phyloP scores from a whole-genome alignment of 2,797 vertebrate species.

The Pipistrellus pipistrellus region DNA sequence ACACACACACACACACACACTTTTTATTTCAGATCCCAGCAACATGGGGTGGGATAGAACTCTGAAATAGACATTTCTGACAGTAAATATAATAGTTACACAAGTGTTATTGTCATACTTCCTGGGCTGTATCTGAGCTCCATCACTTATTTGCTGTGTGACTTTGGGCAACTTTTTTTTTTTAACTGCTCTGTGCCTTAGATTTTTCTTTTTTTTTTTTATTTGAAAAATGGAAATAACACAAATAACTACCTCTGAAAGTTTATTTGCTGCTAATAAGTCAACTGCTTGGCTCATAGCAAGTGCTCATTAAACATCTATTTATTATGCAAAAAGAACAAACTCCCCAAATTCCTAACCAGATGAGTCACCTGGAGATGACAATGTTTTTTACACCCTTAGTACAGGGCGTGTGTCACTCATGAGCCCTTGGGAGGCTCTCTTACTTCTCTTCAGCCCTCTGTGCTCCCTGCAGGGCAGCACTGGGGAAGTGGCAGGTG shows the following conservation, averaged over 20 bases:
- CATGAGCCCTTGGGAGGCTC: too few species aligned
- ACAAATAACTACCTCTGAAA: neutral
- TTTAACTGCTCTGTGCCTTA: neutral
- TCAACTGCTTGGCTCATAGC: neutral
- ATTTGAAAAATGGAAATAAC: neutral
- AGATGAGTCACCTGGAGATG: neutral
- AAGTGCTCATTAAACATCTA: neutral
- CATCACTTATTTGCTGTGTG: neutral
- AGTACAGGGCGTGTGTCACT: too few species aligned
- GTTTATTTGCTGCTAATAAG: neutral
- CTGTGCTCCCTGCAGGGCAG: neutral
- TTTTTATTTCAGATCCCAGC: neutral
- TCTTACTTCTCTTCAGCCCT: neutral
- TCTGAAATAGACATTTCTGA: slow-evolving; percentile 12
- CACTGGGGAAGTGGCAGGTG: fast-evolving
- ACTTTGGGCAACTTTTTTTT: neutral
- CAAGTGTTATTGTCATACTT: neutral
- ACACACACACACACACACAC: neutral
- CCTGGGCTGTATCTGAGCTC: neutral
- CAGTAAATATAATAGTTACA: neutral
- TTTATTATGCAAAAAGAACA: neutral
- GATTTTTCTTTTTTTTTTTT: neutral
- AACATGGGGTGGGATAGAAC: neutral
- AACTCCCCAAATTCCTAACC: too few species aligned
- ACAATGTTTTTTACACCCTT: neutral